phyloP scores from a whole-genome alignment of 2,888 invertebrate species.

The Acronicta alni region DNA sequence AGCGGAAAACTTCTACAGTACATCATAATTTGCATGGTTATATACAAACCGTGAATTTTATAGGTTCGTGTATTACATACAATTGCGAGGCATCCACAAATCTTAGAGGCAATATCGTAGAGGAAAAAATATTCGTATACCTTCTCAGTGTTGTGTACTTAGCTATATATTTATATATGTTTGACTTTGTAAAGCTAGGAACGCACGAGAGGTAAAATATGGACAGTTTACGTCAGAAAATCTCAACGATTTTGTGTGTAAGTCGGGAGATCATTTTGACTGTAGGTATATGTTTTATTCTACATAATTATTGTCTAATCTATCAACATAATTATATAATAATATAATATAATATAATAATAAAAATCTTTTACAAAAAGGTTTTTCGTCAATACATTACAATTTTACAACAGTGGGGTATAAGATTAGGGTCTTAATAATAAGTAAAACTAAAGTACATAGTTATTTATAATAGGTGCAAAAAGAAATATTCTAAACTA shows the following conservation, averaged over 20 bases:
- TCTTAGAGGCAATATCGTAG: slow-evolving; percentile 76
- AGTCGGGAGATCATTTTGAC: background rate
- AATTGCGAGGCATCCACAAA: slow-evolving; percentile 63
- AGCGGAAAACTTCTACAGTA: slow-evolving; percentile 50
- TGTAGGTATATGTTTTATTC: no score
- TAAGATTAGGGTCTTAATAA: no score
- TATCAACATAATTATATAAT: no score
- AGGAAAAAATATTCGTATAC: slow-evolving; percentile 78
- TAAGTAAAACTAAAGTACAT: no score
- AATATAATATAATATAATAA: no score
- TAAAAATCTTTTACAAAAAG: no score
- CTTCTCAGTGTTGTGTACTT: slow-evolving; percentile 50
- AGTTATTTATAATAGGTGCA: no score
- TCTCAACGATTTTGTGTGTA: background rate
- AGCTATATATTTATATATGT: slow-evolving; percentile 21
- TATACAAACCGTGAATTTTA: slow-evolving; percentile 19
- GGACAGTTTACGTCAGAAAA: background rate
- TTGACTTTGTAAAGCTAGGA: slow-evolving; percentile 16
- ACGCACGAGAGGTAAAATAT: background rate
- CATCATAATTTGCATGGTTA: slow-evolving; percentile 39
- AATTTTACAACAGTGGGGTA: no score
- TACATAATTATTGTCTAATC: no score
- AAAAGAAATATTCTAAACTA: no score
- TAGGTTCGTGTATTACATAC: slow-evolving; percentile 38
- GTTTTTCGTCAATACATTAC: no score